A percentile compares a stretch with the other conserved stretches of the same genome.
phyloP scores from a whole-genome alignment of 2,113 vertebrate genomes.

The Sylvilagus bachmani region DNA sequence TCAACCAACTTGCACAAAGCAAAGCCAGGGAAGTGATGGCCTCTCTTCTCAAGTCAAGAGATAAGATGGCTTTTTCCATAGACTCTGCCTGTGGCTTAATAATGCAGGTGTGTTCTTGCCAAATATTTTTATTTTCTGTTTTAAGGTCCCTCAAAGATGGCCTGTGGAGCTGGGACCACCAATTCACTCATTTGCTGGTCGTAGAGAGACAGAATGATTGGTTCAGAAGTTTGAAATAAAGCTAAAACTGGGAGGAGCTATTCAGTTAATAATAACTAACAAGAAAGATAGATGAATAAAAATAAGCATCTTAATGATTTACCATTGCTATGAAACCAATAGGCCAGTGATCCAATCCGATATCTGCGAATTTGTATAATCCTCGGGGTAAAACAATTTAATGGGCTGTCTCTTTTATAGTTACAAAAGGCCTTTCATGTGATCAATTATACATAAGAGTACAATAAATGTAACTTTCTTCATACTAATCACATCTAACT shows the following conservation, averaged over 20 bases:
- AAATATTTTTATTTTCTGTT: slow-evolving; percentile 26
- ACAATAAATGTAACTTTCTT: slow-evolving; percentile 93
- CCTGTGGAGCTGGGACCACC: neutral
- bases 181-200: slow-evolving; percentile 25
- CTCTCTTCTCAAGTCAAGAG: slow-evolving; percentile 28
- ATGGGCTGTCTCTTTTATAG: slow-evolving; percentile 92
- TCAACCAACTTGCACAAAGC: slow-evolving; percentile 39
- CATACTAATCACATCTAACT: slow-evolving; percentile 92
- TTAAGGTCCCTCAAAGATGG: slow-evolving; percentile 1
- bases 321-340: slow-evolving; percentile 89
- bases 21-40: neutral
- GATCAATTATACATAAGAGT: slow-evolving; percentile 93
- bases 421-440: slow-evolving; percentile 92
- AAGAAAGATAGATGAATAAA: slow-evolving; percentile 88
- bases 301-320: slow-evolving; percentile 90
- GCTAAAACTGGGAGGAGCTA: slow-evolving; percentile 86
- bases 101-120: neutral
- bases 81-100: neutral
- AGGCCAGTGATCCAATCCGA: slow-evolving; percentile 89
- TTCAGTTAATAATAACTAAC: slow-evolving; percentile 89
- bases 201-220: slow-evolving; percentile 75
- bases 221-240: slow-evolving; percentile 82
- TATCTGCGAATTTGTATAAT: slow-evolving; percentile 91
- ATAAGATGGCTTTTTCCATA: slow-evolving; percentile 24
- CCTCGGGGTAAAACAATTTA: slow-evolving; percentile 92